Percentiles rank a stretch among this genome's conserved stretches.
Conservation (phyloP, 2,888 invertebrate genomes). For the Venustoraphidia nigricollis region DNA sequence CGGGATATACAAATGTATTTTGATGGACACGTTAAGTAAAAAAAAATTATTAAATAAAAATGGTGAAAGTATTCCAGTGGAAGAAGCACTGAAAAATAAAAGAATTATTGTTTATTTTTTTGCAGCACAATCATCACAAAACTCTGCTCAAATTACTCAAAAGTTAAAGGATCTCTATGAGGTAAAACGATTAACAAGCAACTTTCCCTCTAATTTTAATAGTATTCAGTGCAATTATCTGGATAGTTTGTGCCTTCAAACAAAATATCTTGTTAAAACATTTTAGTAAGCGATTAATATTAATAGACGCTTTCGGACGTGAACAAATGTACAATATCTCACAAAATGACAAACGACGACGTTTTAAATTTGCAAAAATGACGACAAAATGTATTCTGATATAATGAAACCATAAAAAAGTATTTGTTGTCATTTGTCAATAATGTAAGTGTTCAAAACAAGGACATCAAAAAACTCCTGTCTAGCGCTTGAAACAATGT, state of each 20-base stretch:
- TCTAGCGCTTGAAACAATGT: neutral
- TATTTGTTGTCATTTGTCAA: neutral
- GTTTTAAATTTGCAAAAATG: too few species aligned
- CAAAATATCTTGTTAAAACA: neutral
- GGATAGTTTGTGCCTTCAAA: neutral
- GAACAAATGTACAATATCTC: too few species aligned
- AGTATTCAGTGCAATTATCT: too few species aligned
- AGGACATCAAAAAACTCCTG: neutral
- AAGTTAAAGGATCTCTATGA: conserved; percentile 16
- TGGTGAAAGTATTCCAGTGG: conserved; percentile 10
- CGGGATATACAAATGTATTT: neutral
- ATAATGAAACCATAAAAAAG: too few species aligned
- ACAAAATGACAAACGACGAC: too few species aligned
- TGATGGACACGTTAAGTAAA: conserved; percentile 13
- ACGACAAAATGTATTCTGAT: too few species aligned
- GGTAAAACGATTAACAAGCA: conserved; percentile 8
- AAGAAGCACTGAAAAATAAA: conserved; percentile 13
- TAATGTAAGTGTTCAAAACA: neutral
- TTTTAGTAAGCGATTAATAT: too few species aligned
- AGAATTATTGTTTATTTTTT: conserved; percentile 17
- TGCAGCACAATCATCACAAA: conserved; percentile 14
- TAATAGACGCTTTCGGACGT: too few species aligned
- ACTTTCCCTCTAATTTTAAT: too few species aligned
- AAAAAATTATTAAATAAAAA: conserved; percentile 13
- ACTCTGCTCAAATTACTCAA: conserved; percentile 14